Base-by-base conservation (phyloP, 2,797 vertebrate genomes). In the Leuciscus waleckii region DNA sequence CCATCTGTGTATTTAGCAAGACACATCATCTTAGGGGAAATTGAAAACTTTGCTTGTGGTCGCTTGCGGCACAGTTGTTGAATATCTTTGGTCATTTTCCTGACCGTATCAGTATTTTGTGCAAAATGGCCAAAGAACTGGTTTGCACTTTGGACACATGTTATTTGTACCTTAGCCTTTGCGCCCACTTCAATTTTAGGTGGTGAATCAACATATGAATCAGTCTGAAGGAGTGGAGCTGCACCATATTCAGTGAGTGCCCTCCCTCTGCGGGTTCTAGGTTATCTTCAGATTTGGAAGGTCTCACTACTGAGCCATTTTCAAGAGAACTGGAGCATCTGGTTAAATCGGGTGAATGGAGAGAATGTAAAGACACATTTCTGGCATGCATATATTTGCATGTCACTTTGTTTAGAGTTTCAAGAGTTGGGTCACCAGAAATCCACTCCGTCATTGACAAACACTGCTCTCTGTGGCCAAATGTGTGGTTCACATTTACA, bases 101-200 rank as follows among this genome's bases (percentile, higher is more conserved):
- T 90, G 46, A 97, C 89, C 19, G 91, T 87, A 86, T 79, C 78
- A 5, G 86, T 78, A 91, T 96, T 96, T 90, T 93, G 96, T 79
- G 93, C 89, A 63, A 99, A 93, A 0, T 98, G 97, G 84, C 96
- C 97, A 90, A 97, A 97, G 93, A 99, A 98, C 0, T 90, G 91
- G 91, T 90, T 86, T 0, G 96, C 95, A 81, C 90, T 92, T 13
- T 95, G 92, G 37, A 95, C 91, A 1, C 93, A 93, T 0, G 95
- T 97, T 87, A 99, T 10, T 82, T 85, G 95, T 75, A 97, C 87
- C 0, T 93, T 90, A 65, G 97, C 96, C 87, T 96, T 94, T 7
- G 87, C 93, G 29, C 96, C 97, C 8, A 96, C 93, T 90, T 97
- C 93, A 84, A 97, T 90, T 71, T 92, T 88, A 0, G 95, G 91